phyloP scores from a whole-genome alignment of 1,140 invertebrate species.

The Macrotrachela quadricornifera region DNA sequence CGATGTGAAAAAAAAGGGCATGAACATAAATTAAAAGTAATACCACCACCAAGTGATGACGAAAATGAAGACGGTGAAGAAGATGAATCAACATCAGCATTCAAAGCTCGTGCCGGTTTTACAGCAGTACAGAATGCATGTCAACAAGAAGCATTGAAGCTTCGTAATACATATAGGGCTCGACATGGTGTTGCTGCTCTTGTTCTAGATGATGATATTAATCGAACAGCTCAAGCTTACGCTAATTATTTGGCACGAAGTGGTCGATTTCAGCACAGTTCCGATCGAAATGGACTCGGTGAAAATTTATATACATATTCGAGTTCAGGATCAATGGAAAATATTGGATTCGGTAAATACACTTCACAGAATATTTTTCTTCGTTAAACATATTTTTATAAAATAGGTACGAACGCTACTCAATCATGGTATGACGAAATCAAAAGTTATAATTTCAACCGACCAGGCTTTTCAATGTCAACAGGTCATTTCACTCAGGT shows the following conservation, averaged over 20 bases:
- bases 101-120: too few relatives aligned
- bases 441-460: not conserved
- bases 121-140: too few relatives aligned
- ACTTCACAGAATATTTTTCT: too few relatives aligned
- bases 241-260: not conserved
- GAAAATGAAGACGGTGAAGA: too few relatives aligned
- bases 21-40: too few relatives aligned
- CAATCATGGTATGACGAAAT: not conserved
- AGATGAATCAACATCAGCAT: too few relatives aligned
- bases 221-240: not conserved
- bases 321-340: not conserved
- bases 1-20: too few relatives aligned
- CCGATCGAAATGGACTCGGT: not conserved
- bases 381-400: too few relatives aligned
- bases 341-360: too few relatives aligned
- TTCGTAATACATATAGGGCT: not conserved
- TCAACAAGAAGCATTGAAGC: not conserved
- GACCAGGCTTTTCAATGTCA: not conserved
- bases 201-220: not conserved
- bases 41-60: too few relatives aligned
- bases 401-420: not conserved
- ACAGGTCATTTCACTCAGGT: not conserved
- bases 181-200: not conserved
- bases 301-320: not conserved
- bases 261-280: not conserved